Evolutionary conservation across 2,113 vertebrate species (phyloP), one percentile per base, ranked within the genome.

Genomic region (Callionymus lyra): DNA sequence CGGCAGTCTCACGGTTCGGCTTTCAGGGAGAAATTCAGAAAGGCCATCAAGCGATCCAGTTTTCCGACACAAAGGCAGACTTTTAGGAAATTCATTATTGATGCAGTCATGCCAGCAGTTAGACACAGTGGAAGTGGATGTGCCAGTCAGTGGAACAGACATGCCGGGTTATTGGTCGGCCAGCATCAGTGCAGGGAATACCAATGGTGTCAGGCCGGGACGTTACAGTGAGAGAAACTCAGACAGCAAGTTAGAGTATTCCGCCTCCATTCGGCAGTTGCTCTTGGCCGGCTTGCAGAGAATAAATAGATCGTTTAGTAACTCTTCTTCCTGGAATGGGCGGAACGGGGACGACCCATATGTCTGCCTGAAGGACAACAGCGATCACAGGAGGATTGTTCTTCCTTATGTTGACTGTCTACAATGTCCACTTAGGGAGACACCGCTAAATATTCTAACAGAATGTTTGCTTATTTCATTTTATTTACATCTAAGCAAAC

Each of bases 251-350:
- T 45, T 47, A 57, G 62, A 60, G 50, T 54, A 61, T 53, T 17
- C 42, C 35, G 34, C 55, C 44, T 60, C 55, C 47, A 34, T 48
- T 49, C 49, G 52, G 59, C 50, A 59, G 47, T 44, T 31, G 21
- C 55, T 33, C 13, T 38, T 43, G 19, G 46, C 1, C 31, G 63
- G 56, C 39, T 53, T 48, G 9, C 18, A 1, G 43, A 59, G 38
- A 65, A 48, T 41, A 38, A 70, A 34, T 32, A 63, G 51, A 47
- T 65, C 57, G 73, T 77, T 76, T 65, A 69, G 60, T 52, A 67
- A 49, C 48, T 14, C 27, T 3, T 63, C 49, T 47, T 52, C 43
- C 46, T 52, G 38, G 18, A 56, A 41, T 6, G 12, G 45, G 19
- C 0, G 18, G 33, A 31, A 14, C 9, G 12, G 6, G 12, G 12